phyloP scores from a whole-genome alignment of 2,113 vertebrate species.

The Rhinolophus sinicus region DNA sequence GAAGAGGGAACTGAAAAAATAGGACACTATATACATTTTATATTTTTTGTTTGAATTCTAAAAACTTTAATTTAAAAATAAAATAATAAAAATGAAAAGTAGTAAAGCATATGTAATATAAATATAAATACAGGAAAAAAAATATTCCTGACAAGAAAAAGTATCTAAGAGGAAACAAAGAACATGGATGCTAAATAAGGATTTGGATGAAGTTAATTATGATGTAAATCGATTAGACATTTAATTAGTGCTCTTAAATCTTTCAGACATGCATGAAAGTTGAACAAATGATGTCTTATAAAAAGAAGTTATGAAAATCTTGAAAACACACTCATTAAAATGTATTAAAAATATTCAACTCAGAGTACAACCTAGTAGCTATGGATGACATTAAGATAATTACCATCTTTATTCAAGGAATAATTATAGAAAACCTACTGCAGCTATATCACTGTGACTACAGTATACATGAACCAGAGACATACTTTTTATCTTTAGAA shows the following conservation, averaged over 20 bases:
- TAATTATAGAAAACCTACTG: constrained; percentile 47
- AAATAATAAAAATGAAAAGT: constrained; percentile 32
- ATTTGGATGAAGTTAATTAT: constrained; percentile 70
- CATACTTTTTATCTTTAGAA: background rate
- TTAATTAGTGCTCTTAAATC: constrained; percentile 75
- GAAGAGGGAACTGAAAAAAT: background rate
- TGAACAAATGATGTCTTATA: constrained; percentile 69
- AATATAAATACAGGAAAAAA: background rate
- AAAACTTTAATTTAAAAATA: background rate
- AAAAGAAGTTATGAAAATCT: constrained; percentile 71
- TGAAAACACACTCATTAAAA: constrained; percentile 71
- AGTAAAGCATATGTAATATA: background rate
- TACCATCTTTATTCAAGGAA: constrained; percentile 46
- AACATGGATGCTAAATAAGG: constrained; percentile 47
- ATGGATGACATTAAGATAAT: constrained; percentile 64
- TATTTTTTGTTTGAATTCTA: constrained; percentile 16
- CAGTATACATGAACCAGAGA: background rate
- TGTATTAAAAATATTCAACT: constrained; percentile 74
- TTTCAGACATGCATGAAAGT: constrained; percentile 73
- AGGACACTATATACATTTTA: background rate
- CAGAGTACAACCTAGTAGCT: constrained; percentile 40
- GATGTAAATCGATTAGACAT: constrained; percentile 71
- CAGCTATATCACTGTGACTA: background rate
- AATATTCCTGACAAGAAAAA: constrained; percentile 4
- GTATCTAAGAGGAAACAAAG: constrained; percentile 18